Base-by-base conservation (phyloP, 2,888 invertebrate species). In the Pollenia amentaria region DNA sequence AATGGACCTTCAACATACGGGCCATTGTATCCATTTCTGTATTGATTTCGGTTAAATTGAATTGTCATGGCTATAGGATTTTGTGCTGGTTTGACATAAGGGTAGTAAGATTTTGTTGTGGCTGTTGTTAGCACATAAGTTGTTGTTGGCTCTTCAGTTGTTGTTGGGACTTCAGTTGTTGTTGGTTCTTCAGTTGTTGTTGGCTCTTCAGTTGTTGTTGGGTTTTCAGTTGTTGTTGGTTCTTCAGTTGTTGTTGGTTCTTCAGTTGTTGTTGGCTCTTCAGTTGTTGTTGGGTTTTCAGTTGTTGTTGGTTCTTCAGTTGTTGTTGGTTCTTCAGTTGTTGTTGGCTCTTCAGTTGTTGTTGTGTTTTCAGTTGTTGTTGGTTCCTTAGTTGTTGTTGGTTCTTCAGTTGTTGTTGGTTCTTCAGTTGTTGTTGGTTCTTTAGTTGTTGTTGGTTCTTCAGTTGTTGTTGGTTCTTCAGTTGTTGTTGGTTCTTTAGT, bases 111-210 rank as follows among this genome's bases (percentile, higher is more conserved):
- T 44, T 14, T 18, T 44, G 62, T 1, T 12, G 42, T 12, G 6
- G 14, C 9, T 11, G 11, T 10, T 10, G 64, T 65, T 9, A 18
- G 12, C 29, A 14, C 6, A 55, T 16, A 3, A 12, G 76, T 64
- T 64, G 76, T 42, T 18, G 72, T 80, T 16, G 60, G 12, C 1
- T 9, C 29, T 51, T 21, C 53, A 16, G 73, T 55, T 40, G 84
- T 73, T 60, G 73, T 18, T 51, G 18, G 18, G 11, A 16, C 29
- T 38, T 46, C 40, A 14, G 84, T 75, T 62, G 84, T 38, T 11
- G 51, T 29, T 40, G 53, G n/a, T 48, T 46, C 12, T 51, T 60
- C 16, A 42, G 38, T 18, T 2, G 46, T 53, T 21, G 44, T 14
- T 11, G 16, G 9, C 11, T 44, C n/a, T n/a, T n/a, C n/a, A n/a